Conservation (phyloP, 2,113 vertebrate species). For the Neotragus pygmaeus region DNA sequence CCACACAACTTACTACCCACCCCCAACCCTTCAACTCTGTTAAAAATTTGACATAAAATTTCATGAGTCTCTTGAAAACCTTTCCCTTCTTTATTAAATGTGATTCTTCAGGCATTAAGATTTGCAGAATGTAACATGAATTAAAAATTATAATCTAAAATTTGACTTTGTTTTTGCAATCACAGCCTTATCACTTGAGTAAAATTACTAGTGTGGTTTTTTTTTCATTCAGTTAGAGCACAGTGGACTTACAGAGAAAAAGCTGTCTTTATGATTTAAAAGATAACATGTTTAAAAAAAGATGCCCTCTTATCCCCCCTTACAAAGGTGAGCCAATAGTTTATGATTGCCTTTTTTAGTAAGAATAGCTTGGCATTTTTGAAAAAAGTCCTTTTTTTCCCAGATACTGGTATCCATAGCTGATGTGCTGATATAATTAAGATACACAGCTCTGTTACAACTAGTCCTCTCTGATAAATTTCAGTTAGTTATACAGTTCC, state of each 20-base stretch:
- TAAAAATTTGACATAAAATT: neutral
- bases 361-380: slow-evolving; percentile 32
- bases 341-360: slow-evolving; percentile 20
- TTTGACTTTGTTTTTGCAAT: slow-evolving; percentile 27
- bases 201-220: neutral
- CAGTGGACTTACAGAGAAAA: neutral
- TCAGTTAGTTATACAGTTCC: neutral
- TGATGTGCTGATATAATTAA: slow-evolving; percentile 56
- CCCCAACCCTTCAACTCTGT: neutral
- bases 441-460: slow-evolving; percentile 7
- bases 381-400: slow-evolving; percentile 52
- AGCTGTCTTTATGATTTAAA: neutral
- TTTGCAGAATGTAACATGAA: neutral
- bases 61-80: neutral
- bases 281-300: neutral
- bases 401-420: neutral
- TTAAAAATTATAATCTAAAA: slow-evolving; percentile 1
- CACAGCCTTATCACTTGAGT: neutral
- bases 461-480: slow-evolving; percentile 9
- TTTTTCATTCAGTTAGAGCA: neutral
- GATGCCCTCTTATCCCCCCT: neutral
- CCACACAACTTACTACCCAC: neutral
- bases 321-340: slow-evolving; percentile 32
- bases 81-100: neutral
- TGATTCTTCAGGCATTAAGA: neutral